Base-by-base conservation (phyloP, 2,888 invertebrate genomes). In the Vanessa cardui region DNA sequence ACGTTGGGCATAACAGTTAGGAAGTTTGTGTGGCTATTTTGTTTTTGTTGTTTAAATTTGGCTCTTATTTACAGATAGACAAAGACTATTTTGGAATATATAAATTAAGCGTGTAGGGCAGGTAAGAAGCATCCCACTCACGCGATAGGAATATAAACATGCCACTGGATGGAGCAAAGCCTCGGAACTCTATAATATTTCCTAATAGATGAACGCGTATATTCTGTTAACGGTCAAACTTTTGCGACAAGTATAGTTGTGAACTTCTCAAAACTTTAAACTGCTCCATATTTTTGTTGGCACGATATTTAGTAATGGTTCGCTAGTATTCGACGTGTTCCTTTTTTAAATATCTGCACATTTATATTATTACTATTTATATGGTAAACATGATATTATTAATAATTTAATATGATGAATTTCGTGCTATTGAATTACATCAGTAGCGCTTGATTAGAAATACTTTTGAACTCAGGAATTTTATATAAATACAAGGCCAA, bases 181-280 rank as follows among this genome's bases (percentile, higher is more conserved):
- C 77, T 78, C 77, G 76, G 73, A 80, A 80, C 84, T 81, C 80
- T 80, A 87, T 66, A 71, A 69, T 87, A 87, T 88, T 88, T 89
- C 83, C 82, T 88, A 87, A 87, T 90, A 89, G 87, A 87, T 83
- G 85, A 85, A 88, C 84, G 84, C 85, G 86, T 89, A 89, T 88
- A 89, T 90, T 84, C 82, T 85, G 84, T 81, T 90, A 90, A 91
- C 86, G 88, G 86, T 84, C 84, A 81, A 90, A 91, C 83, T 91
- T 89, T 86, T 73, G 80, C 81, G 79, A 82, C 83, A 75, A 78
- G 73, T 76, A 78, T 80, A 78, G 80, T 77, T 78, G 75, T 80
- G 61, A 69, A 69, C 62, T 71, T 64, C 58, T 71, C 62, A 49
- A 68, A 71, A 69, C 71, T 69, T 61, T 67, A 69, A 69, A 71